Evolutionary conservation across 2,888 invertebrate species (phyloP).

Genomic region (Spisula subtruncata): DNA sequence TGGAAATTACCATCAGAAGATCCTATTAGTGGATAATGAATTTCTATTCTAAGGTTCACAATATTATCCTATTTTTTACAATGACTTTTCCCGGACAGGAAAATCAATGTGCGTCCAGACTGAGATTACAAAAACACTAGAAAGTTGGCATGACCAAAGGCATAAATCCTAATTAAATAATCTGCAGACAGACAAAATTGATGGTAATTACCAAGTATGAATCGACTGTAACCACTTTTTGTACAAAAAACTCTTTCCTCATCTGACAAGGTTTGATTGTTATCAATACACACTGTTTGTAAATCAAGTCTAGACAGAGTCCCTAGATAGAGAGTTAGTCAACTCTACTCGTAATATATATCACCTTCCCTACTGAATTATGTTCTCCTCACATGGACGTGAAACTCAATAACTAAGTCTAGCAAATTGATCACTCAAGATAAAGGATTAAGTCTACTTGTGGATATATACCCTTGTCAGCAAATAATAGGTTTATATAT

Average conservation of each 20-base stretch:
- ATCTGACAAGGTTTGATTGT: slow-evolving; percentile 10
- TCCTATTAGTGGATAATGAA: neutral
- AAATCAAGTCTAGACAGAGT: slow-evolving; percentile 20
- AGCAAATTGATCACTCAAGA: neutral
- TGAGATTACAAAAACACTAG: neutral
- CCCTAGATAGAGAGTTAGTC: neutral
- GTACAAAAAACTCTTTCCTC: neutral
- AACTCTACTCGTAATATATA: neutral
- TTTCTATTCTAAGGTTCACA: neutral
- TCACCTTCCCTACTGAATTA: neutral
- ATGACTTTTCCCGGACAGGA: neutral
- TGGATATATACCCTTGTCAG: neutral
- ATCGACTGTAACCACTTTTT: slow-evolving; percentile 1
- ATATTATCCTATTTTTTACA: neutral
- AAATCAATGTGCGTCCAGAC: neutral
- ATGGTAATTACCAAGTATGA: slow-evolving; percentile 14
- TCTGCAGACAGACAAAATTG: slow-evolving; percentile 21
- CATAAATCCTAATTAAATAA: slow-evolving; percentile 22
- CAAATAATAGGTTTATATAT: neutral
- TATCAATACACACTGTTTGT: slow-evolving; percentile 17
- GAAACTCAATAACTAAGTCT: neutral
- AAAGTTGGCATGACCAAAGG: slow-evolving; percentile 1
- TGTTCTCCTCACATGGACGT: neutral
- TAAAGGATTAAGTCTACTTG: neutral
- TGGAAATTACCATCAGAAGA: too few species aligned